Conservation (phyloP, 2,888 invertebrate species). For the Escarpia spicata region DNA sequence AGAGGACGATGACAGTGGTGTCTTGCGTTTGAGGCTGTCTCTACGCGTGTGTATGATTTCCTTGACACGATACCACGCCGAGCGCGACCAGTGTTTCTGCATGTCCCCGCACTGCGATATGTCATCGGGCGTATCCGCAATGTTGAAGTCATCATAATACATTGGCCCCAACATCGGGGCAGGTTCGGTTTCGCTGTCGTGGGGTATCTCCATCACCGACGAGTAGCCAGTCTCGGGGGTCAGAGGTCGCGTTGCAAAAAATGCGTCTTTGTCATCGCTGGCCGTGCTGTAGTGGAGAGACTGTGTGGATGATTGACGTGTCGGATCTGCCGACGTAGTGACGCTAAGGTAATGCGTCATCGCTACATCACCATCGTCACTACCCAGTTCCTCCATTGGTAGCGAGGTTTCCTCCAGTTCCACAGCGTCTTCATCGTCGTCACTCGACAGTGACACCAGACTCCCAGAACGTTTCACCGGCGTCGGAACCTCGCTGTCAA, state of each 20-base stretch:
- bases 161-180: neutral
- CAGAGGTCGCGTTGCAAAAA: constrained; percentile 1
- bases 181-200: neutral
- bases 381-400: neutral
- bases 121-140: constrained; percentile 26
- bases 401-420: neutral
- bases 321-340: neutral
- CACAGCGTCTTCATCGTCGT: neutral
- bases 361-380: neutral
- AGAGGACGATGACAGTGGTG: neutral
- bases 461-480: neutral
- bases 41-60: constrained; percentile 78
- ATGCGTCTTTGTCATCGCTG: neutral
- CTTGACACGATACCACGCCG: constrained; percentile 82
- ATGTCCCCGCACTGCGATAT: neutral
- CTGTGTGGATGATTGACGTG: neutral
- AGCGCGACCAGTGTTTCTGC: constrained; percentile 67
- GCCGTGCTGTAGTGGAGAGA: constrained; percentile 9
- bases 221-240: constrained; percentile 23
- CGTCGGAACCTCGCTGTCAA: neutral
- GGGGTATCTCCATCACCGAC: neutral
- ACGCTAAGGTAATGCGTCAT: neutral
- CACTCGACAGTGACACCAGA: neutral
- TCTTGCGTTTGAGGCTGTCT: constrained; percentile 52
- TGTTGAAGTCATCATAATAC: neutral